phyloP scores from a whole-genome alignment of 2,113 vertebrate genomes.

The Plecotus auritus region DNA sequence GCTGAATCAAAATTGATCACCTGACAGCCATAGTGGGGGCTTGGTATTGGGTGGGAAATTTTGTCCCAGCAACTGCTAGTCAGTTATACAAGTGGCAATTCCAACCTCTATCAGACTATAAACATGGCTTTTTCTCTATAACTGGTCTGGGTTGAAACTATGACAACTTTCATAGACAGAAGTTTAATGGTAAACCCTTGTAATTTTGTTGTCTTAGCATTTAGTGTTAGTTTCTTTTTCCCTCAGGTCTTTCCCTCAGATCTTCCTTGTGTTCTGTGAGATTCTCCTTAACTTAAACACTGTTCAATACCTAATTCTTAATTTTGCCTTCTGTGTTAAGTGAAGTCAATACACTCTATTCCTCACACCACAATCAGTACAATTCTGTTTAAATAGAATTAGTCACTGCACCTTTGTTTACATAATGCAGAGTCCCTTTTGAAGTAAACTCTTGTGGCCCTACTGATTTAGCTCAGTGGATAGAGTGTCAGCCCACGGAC shows the following conservation, averaged over 20 bases:
- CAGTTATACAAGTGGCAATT: neutral
- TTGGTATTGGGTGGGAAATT: neutral
- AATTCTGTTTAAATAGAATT: neutral
- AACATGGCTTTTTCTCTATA: neutral
- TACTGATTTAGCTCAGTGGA: too few species aligned
- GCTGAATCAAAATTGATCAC: neutral
- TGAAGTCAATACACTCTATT: neutral
- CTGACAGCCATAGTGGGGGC: neutral
- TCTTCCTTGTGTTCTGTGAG: neutral
- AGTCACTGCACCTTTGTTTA: neutral
- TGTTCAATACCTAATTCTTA: neutral
- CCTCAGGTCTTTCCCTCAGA: neutral
- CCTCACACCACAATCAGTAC: neutral
- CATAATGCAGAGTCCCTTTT: neutral
- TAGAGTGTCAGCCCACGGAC: too few species aligned
- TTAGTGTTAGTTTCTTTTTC: neutral
- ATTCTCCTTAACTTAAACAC: neutral
- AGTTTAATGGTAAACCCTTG: neutral
- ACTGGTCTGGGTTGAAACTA: neutral
- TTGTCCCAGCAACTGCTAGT: neutral
- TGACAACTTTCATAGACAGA: neutral
- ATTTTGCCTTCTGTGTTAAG: neutral
- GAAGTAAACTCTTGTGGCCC: neutral
- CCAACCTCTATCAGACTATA: neutral
- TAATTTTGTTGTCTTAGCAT: neutral